phyloP scores from a whole-genome alignment of 2,888 invertebrate genomes.

The Cheilosia variabilis region DNA sequence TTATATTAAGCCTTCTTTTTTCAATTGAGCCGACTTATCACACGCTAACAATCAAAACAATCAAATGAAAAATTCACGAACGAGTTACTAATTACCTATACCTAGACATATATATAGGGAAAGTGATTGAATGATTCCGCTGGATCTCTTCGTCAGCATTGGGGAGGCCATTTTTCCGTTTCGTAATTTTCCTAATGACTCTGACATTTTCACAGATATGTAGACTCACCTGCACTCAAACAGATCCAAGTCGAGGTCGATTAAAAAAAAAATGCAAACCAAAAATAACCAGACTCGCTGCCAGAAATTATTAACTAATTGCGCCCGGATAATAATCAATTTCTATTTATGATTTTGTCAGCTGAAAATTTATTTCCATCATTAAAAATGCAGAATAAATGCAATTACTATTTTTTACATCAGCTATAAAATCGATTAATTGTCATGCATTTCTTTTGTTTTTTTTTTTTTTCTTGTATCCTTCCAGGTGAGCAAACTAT shows the following conservation, averaged over 20 bases:
- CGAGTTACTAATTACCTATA: background rate
- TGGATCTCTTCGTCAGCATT: conserved; percentile 35
- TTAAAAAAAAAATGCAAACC: background rate
- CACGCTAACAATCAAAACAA: conserved; percentile 4
- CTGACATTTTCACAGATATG: conserved; percentile 25
- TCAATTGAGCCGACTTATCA: conserved; percentile 7
- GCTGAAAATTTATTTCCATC: background rate
- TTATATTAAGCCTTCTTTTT: background rate
- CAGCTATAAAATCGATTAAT: background rate
- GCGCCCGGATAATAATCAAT: background rate
- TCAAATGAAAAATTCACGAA: conserved; percentile 6
- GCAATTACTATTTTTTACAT: background rate
- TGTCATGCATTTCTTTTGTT: background rate
- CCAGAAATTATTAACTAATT: conserved; percentile 4
- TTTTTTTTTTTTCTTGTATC: too few species aligned
- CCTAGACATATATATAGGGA: conserved; percentile 18
- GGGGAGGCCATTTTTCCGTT: background rate
- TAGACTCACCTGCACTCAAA: background rate
- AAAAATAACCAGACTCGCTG: background rate
- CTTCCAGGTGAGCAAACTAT: background rate
- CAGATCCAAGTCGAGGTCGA: conserved; percentile 14
- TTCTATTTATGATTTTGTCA: background rate
- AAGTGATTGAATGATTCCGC: conserved; percentile 17
- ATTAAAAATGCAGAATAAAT: background rate
- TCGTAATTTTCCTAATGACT: conserved; percentile 54